Evolutionary conservation across 2,888 invertebrate genomes (phyloP), one percentile per base, ranked within the genome.

Genomic region (Heteropelma amictum): DNA sequence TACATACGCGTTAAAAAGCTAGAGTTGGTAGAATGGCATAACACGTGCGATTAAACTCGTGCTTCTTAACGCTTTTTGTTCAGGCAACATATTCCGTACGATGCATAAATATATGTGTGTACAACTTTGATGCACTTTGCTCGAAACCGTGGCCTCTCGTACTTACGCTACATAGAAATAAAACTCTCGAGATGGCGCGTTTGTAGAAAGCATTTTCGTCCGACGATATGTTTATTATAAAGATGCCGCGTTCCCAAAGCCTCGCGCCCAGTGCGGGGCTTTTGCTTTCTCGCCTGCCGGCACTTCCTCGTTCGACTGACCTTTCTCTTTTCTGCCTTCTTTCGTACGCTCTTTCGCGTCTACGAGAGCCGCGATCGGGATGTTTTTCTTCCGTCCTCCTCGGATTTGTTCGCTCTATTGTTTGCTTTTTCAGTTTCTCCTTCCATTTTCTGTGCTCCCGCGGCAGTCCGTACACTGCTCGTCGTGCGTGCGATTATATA

Each of bases 281-380:
- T 71, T 73, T 71, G 80, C 77, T 82, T 80, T 85, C 83, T 85
- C 84, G 82, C 80, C 76, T 76, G 73, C 77, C 72, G 78, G 78
- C 78, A 84, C 83, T 87, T 87, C 86, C 85, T 86, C 76, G 77
- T 86, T 77, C 80, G 80, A 56, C 82, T 86, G 86, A 87, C 85
- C 87, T 87, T 87, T 86, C 85, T 84, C 86, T 81, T 74, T 23
- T 21, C 23, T 12, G 77, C 75, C 76, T 60, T 71, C 77, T 79
- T 71, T 70, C 72, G 17, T 53, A 64, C 72, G 35, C 40, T 10
- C 38, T 67, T 65, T 71, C 64, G 60, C 60, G 70, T 76, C 76
- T 77, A 63, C 63, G 76, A 79, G 76, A n/a, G n/a, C n/a, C n/a
- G n/a, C n/a, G n/a, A n/a, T n/a, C n/a, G n/a, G n/a, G n/a, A n/a